These are phyloP conservation scores for Aethes cnicana DNA, from an alignment of 2,888 invertebrate genomes.

Conservation along the genomic window DNA sequence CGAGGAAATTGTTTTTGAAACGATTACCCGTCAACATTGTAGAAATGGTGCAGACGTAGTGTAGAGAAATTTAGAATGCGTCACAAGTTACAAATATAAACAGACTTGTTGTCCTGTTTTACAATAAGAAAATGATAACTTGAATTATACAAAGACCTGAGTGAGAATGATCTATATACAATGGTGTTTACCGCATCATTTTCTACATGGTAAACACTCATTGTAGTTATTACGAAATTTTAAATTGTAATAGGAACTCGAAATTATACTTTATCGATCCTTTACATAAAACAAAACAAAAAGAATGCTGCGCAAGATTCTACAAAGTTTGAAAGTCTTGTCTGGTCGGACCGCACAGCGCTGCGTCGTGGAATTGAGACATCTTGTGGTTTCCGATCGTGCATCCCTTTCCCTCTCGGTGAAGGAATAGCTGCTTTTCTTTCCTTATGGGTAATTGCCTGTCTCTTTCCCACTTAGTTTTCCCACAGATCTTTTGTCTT, in stretches of 20 bases:
- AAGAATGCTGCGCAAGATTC: constrained; percentile 57
- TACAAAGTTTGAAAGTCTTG: constrained; percentile 63
- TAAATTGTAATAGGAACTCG: too few relatives aligned
- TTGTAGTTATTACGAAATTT: too few relatives aligned
- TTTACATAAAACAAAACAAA: constrained; percentile 51
- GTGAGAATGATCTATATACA: too few relatives aligned
- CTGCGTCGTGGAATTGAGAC: constrained; percentile 81
- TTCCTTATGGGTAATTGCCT: constrained; percentile 64
- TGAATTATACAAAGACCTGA: too few relatives aligned
- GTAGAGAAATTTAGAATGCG: too few relatives aligned
- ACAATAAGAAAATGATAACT: too few relatives aligned
- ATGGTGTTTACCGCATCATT: too few relatives aligned
- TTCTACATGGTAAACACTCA: too few relatives aligned
- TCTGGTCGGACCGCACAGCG: constrained; percentile 77
- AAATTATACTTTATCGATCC: constrained; percentile 15
- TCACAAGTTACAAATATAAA: too few relatives aligned
- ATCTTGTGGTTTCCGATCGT: constrained; percentile 82
- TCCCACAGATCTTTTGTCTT: constrained; percentile 75
- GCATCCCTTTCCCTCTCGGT: constrained; percentile 64
- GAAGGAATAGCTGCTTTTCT: constrained; percentile 61
- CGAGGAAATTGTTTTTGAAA: constrained; percentile 8
- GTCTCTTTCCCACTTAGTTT: constrained; percentile 70
- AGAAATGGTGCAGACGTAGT: too few relatives aligned
- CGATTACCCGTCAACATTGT: neutral
- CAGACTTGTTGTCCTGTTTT: too few relatives aligned